A percentile compares a stretch with the other conserved stretches of the same genome.
Conservation (phyloP, 1,140 invertebrate species). For the Dufourea novaeangliae region DNA sequence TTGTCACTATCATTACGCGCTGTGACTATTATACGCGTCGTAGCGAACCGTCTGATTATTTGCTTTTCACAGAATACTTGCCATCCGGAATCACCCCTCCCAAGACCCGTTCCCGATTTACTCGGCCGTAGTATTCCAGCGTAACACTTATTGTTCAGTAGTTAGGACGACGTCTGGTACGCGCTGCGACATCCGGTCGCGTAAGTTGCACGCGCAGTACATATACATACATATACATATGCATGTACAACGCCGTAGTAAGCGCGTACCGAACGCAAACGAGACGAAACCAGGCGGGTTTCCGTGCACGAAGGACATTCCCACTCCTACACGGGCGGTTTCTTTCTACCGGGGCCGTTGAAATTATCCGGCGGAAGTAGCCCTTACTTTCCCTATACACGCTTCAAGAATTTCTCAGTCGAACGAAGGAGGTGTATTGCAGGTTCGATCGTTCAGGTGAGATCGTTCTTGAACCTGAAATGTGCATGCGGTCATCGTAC, state of each 20-base stretch:
- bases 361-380: conserved; percentile 58
- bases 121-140: conserved; percentile 40
- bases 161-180: conserved; percentile 47
- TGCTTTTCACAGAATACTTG: neutral
- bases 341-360: conserved; percentile 40
- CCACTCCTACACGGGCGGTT: conserved; percentile 53
- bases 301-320: conserved; percentile 63
- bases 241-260: conserved; percentile 56
- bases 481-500: too few species aligned
- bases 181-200: conserved; percentile 58
- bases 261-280: conserved; percentile 58
- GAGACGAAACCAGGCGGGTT: conserved; percentile 54
- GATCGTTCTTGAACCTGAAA: neutral
- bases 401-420: conserved; percentile 44
- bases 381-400: conserved; percentile 42
- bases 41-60: conserved; percentile 16
- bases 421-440: neutral
- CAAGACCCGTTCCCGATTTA: conserved; percentile 30
- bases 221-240: too few species aligned
- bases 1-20: too few species aligned
- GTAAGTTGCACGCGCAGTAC: conserved; percentile 33
- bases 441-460: conserved; percentile 24
- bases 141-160: conserved; percentile 44
- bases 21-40: too few species aligned
- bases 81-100: too few species aligned